Percentiles rank a stretch among this genome's conserved stretches.
Evolutionary conservation across 2,797 vertebrate species (phyloP).

Genomic region (Morelia viridis): DNA sequence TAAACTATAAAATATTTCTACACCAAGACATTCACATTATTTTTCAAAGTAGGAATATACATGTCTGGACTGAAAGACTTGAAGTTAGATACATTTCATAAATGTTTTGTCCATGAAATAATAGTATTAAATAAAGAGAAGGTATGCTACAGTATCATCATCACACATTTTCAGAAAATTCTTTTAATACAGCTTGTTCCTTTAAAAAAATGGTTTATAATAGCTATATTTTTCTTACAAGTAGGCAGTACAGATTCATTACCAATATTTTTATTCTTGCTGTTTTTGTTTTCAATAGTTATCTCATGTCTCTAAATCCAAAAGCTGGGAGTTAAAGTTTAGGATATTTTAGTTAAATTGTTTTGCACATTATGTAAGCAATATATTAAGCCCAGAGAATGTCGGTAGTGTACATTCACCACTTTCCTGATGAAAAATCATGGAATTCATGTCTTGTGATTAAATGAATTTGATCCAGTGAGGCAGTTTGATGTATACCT

Average conservation of each 20-base stretch:
- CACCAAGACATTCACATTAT: no score
- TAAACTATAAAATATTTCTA: no score
- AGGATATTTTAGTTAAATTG: neutral
- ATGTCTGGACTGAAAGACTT: no score
- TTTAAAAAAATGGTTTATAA: neutral
- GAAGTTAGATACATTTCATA: no score
- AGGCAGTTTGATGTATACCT: neutral
- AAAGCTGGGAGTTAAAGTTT: neutral
- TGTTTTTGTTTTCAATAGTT: neutral
- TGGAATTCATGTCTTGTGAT: neutral
- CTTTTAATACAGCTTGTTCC: neutral
- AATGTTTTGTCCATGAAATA: no score
- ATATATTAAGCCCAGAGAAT: neutral
- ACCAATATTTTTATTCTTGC: conserved; percentile 27
- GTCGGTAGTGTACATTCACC: neutral
- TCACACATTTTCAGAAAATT: neutral
- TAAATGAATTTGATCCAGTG: neutral
- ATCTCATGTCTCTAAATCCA: neutral
- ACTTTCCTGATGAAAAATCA: neutral
- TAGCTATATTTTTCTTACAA: neutral
- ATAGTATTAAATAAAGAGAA: neutral
- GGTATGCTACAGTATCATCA: neutral
- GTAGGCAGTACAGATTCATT: neutral
- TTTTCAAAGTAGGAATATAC: no score
- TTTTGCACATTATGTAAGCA: neutral